Conservation (phyloP, 2,888 invertebrate genomes). For the Scaptomyza tumidula region DNA sequence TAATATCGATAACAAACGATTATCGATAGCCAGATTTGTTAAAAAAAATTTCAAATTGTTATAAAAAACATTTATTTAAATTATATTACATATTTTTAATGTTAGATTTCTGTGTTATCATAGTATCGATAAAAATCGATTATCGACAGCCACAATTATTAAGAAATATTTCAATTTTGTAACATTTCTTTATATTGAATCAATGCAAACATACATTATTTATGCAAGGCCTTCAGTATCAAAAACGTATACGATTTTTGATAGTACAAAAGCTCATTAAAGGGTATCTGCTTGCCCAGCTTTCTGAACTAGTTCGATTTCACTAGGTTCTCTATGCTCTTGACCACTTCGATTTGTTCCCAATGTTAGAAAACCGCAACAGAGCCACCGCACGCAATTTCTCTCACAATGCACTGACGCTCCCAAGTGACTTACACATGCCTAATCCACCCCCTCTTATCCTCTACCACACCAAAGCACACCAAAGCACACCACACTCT, state of each 20-base stretch:
- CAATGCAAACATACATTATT: no score
- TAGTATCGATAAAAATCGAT: not conserved
- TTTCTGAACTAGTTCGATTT: no score
- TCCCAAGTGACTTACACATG: not conserved
- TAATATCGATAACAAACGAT: not conserved
- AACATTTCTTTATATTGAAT: not conserved
- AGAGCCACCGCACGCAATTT: slow-evolving; percentile 22
- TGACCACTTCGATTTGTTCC: slow-evolving; percentile 2
- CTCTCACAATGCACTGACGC: slow-evolving; percentile 16
- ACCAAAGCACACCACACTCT: not conserved
- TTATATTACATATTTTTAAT: no score
- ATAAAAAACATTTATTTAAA: not conserved
- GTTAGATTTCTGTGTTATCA: no score
- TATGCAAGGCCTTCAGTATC: no score
- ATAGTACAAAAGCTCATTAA: no score
- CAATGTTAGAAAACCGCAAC: not conserved
- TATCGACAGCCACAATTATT: not conserved
- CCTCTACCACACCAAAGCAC: not conserved
- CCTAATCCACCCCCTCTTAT: not conserved
- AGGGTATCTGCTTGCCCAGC: not conserved
- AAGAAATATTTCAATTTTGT: not conserved
- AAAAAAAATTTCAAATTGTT: not conserved
- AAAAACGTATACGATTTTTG: no score
- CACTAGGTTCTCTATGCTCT: not conserved
- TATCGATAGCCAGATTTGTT: not conserved